Evolutionary conservation across 2,888 invertebrate genomes (phyloP).

Genomic region (Acanthosepion esculentum): DNA sequence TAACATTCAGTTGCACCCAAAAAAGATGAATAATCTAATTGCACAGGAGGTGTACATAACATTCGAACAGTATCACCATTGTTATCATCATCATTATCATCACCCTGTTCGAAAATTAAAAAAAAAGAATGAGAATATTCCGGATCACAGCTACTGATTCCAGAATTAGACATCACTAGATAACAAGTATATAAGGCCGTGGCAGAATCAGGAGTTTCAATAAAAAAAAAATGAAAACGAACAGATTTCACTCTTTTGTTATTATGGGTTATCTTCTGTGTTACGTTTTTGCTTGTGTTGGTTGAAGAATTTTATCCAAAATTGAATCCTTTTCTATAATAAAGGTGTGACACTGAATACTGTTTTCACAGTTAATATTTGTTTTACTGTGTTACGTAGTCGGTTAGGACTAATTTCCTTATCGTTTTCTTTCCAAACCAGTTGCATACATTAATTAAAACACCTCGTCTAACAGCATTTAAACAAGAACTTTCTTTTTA

Average conservation of each 20-base stretch:
- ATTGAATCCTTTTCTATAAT: not conserved
- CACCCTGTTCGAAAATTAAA: slow-evolving; percentile 2
- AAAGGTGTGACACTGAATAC: not conserved
- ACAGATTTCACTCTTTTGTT: not conserved
- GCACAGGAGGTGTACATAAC: slow-evolving; percentile 2
- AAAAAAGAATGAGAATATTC: not conserved
- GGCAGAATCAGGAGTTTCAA: slow-evolving; percentile 2
- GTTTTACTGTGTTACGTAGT: no score
- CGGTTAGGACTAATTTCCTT: no score
- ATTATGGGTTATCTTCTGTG: not conserved
- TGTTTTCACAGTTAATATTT: not conserved
- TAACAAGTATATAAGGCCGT: slow-evolving; percentile 2
- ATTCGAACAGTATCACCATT: slow-evolving; percentile 2
- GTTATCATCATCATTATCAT: slow-evolving; percentile 2
- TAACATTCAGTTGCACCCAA: not conserved
- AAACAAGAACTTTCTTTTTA: no score
- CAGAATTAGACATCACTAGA: slow-evolving; percentile 2
- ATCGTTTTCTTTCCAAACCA: no score
- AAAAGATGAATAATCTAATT: slow-evolving; percentile 1
- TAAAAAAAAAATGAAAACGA: not conserved
- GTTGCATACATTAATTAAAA: no score
- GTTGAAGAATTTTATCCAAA: not conserved
- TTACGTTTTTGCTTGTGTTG: not conserved
- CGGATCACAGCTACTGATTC: slow-evolving; percentile 2
- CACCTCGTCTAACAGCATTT: no score